Evolutionary conservation across 2,113 vertebrate species (phyloP).

Genomic region (Notarius lentiginosus): DNA sequence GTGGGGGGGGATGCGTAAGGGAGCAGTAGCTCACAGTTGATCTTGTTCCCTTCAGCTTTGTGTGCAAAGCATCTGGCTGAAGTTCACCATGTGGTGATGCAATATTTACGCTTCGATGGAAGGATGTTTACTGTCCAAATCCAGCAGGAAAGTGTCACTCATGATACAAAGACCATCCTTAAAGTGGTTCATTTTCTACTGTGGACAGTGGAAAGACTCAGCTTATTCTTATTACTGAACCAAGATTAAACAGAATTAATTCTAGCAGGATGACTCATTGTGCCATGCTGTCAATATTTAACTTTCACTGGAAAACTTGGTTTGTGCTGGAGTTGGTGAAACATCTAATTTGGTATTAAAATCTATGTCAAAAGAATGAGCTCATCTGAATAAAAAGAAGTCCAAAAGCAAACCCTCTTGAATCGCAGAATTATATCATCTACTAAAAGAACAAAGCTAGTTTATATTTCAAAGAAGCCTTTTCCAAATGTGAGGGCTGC

Average conservation of each 20-base stretch:
- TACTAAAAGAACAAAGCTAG: background rate
- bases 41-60: background rate
- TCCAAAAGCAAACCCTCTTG: background rate
- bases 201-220: background rate
- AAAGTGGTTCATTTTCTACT: background rate
- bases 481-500: background rate
- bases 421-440: background rate
- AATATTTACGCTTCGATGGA: constrained; percentile 45
- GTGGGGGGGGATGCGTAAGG: no score
- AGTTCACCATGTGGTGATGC: constrained; percentile 2
- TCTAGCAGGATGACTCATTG: background rate
- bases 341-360: constrained; percentile 54
- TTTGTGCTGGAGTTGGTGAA: constrained; percentile 39
- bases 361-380: constrained; percentile 63
- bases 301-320: constrained; percentile 33
- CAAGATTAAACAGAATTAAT: constrained; percentile 2
- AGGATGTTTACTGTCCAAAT: constrained; percentile 51
- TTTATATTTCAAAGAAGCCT: background rate
- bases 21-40: no score
- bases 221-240: background rate
- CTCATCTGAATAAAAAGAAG: constrained; percentile 54
- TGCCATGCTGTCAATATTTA: constrained; percentile 16
- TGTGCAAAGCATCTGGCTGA: background rate
- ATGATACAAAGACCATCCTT: constrained; percentile 4
- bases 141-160: background rate